Conservation (phyloP, 2,113 vertebrate genomes). For the Verasper variegatus region DNA sequence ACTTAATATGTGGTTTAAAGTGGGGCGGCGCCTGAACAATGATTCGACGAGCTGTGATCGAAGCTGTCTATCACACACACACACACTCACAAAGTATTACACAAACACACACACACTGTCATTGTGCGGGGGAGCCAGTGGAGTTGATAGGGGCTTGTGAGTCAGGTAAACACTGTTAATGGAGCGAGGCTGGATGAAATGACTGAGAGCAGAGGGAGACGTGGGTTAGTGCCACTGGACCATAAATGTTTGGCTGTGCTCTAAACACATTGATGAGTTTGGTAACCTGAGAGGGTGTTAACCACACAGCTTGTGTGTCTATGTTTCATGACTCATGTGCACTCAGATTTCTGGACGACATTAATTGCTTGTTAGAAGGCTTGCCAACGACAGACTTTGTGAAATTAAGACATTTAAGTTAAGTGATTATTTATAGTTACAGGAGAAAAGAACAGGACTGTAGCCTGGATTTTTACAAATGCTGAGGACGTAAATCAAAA, state of each 20-base stretch:
- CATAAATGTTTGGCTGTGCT: conserved; percentile 15
- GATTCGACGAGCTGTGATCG: conserved; percentile 24
- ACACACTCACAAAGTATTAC: not conserved
- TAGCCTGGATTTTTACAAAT: too few species aligned
- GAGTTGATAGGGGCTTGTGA: conserved; percentile 18
- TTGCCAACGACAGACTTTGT: not conserved
- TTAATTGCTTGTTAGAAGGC: conserved; percentile 13
- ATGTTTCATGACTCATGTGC: conserved; percentile 19
- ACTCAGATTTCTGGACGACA: conserved; percentile 16
- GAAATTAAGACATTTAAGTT: not conserved
- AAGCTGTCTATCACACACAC: conserved; percentile 33
- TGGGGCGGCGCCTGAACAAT: conserved; percentile 6
- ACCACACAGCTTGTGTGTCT: conserved; percentile 24
- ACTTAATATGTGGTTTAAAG: conserved; percentile 66
- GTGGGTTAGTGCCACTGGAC: not conserved
- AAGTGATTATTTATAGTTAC: not conserved
- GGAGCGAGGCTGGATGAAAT: conserved; percentile 5
- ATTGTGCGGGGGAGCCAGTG: conserved; percentile 15
- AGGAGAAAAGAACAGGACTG: not conserved
- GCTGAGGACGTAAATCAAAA: not conserved
- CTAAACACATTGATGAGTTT: conserved; percentile 52
- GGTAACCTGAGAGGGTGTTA: conserved; percentile 48
- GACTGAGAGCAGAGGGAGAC: conserved; percentile 11
- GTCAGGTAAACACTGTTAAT: conserved; percentile 31
- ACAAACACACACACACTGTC: conserved; percentile 11